These are phyloP conservation scores for Rhingia rostrata DNA, from an alignment of 2,888 invertebrate genomes.

Conservation along the genomic window DNA sequence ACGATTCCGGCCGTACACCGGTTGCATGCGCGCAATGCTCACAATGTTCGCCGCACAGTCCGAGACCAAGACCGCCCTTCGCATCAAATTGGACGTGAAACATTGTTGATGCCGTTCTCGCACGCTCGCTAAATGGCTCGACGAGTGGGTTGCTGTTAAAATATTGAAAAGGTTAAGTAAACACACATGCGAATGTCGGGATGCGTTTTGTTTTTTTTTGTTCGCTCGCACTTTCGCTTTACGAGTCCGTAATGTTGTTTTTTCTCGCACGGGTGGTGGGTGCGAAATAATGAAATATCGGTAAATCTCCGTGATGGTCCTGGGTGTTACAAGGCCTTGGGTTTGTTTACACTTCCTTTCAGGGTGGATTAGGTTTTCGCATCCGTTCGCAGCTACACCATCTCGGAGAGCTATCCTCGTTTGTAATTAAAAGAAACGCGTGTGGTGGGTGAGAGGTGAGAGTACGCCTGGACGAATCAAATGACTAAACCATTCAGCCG, in stretches of 20 bases:
- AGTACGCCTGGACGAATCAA: conserved; percentile 26
- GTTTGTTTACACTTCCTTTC: conserved; percentile 71
- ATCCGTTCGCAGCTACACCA: conserved; percentile 21
- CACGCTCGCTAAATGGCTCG: conserved; percentile 7
- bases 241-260: not conserved
- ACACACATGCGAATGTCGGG: conserved; percentile 25
- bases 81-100: conserved; percentile 70
- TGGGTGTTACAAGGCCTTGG: conserved; percentile 24
- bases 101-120: conserved; percentile 66
- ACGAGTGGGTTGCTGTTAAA: conserved; percentile 42
- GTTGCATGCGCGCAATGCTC: conserved; percentile 54
- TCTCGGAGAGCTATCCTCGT: conserved; percentile 35
- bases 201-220: conserved; percentile 19
- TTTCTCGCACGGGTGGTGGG: not conserved
- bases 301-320: conserved; percentile 39
- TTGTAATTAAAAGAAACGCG: conserved; percentile 53
- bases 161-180: conserved; percentile 72
- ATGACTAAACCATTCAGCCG: conserved; percentile 30
- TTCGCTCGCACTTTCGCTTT: conserved; percentile 12
- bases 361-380: conserved; percentile 68
- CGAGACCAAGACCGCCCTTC: conserved; percentile 50
- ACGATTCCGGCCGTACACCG: conserved; percentile 61
- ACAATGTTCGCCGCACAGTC: not conserved
- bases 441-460: conserved; percentile 18
- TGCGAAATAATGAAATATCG: conserved; percentile 66